phyloP scores from a whole-genome alignment of 2,113 vertebrate genomes.

The Coptodon rendalli region DNA sequence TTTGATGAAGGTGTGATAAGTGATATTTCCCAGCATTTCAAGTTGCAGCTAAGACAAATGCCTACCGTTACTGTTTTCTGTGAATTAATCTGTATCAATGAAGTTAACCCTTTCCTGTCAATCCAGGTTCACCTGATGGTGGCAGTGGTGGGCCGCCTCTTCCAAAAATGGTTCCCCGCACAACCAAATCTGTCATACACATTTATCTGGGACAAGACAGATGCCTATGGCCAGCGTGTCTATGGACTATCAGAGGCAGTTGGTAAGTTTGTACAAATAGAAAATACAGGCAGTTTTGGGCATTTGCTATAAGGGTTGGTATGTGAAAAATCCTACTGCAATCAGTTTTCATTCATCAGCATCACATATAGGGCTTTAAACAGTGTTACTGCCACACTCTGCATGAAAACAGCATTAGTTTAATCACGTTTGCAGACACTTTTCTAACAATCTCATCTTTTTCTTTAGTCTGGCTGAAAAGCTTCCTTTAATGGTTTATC shows the following conservation, averaged over 20 bases:
- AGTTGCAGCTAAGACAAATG: background rate
- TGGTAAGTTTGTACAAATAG: constrained; percentile 72
- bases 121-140: constrained; percentile 92
- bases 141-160: constrained; percentile 93
- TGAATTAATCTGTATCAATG: background rate
- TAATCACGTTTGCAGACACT: background rate
- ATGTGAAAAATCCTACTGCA: background rate
- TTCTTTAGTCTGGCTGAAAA: background rate
- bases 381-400: background rate
- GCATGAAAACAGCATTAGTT: background rate
- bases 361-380: background rate
- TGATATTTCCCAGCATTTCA: background rate
- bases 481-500: background rate
- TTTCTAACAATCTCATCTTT: background rate
- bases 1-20: constrained; percentile 82
- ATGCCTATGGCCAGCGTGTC: constrained; percentile 94
- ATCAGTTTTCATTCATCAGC: background rate
- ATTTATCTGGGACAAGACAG: constrained; percentile 99
- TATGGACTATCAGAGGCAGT: constrained; percentile 94
- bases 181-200: constrained; percentile 95
- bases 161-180: constrained; percentile 98
- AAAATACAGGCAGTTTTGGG: background rate
- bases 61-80: background rate
- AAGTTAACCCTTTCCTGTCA: background rate
- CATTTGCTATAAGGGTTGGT: background rate